A percentile compares a stretch with the other conserved stretches of the same genome.
These are phyloP conservation scores for Tapirus indicus DNA, from an alignment of 2,797 vertebrate genomes.

Conservation along the genomic window DNA sequence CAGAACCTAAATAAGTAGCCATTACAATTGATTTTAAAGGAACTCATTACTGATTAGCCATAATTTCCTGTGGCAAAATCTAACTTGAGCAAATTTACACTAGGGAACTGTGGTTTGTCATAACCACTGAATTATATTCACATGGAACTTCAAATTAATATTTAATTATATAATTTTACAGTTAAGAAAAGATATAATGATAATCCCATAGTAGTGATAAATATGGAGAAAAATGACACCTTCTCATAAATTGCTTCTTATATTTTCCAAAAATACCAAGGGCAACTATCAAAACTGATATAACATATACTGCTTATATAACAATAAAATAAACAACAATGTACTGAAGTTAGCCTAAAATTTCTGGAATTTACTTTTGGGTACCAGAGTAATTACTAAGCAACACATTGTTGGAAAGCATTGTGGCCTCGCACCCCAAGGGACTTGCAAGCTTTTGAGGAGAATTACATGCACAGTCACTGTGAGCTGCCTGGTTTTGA, in stretches of 20 bases:
- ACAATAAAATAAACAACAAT: not conserved
- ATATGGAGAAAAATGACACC: not conserved
- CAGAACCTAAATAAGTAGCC: not conserved
- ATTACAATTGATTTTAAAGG: conserved; percentile 56
- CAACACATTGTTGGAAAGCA: not conserved
- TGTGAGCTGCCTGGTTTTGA: not conserved
- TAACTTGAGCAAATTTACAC: not conserved
- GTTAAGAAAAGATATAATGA: conserved; percentile 9
- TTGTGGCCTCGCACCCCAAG: not conserved
- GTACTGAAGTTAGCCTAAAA: not conserved
- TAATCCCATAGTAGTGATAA: not conserved
- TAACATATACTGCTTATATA: not conserved
- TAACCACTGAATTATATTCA: conserved; percentile 40
- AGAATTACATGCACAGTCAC: not conserved
- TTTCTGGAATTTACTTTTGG: not conserved
- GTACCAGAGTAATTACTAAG: not conserved
- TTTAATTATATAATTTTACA: conserved; percentile 39
- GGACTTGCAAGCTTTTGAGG: not conserved
- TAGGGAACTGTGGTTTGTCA: not conserved
- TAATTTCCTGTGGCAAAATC: conserved; percentile 57
- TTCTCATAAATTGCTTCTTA: not conserved
- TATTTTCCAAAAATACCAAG: not conserved
- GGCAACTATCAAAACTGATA: conserved; percentile 1
- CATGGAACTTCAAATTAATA: conserved; percentile 59
- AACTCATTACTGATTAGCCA: conserved; percentile 42